phyloP scores from a whole-genome alignment of 1,140 invertebrate genomes.

The Bicyclus anynana region DNA sequence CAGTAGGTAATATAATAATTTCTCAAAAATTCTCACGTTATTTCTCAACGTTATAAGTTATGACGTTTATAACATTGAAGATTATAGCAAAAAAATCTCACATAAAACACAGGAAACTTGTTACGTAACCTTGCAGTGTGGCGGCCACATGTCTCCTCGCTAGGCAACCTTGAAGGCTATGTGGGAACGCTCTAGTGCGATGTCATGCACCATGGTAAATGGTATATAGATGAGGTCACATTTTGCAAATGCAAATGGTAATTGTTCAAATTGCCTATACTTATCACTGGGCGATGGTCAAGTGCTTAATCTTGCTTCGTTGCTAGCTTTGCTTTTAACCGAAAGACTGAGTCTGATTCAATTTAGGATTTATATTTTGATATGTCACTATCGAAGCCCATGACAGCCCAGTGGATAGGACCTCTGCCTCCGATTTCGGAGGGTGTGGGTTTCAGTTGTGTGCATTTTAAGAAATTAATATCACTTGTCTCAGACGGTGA shows the following conservation, averaged over 20 bases:
- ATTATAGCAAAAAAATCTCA: conserved; percentile 13
- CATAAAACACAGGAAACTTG: conserved; percentile 34
- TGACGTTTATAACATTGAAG: background rate
- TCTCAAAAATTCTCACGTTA: background rate
- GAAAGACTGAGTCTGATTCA: too few species aligned
- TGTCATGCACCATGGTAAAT: conserved; percentile 18
- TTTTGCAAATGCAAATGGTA: conserved; percentile 4
- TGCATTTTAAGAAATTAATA: too few species aligned
- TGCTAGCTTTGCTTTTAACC: too few species aligned
- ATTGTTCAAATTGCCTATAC: background rate
- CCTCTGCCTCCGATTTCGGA: too few species aligned
- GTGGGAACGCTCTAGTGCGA: conserved; percentile 42
- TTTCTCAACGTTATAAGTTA: background rate
- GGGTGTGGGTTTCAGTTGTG: too few species aligned
- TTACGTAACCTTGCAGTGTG: conserved; percentile 46
- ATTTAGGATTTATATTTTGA: too few species aligned
- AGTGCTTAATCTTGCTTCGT: too few species aligned
- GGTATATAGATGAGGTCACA: conserved; percentile 24
- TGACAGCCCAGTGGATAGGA: too few species aligned
- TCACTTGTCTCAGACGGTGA: too few species aligned
- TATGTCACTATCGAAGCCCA: too few species aligned
- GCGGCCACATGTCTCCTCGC: conserved; percentile 54
- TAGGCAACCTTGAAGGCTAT: conserved; percentile 41
- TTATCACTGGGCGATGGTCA: too few species aligned
- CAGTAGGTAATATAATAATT: conserved; percentile 11